These are phyloP conservation scores for Ichneumoninae sp. DNA, from an alignment of 2,888 invertebrate species.

Conservation along the genomic window DNA sequence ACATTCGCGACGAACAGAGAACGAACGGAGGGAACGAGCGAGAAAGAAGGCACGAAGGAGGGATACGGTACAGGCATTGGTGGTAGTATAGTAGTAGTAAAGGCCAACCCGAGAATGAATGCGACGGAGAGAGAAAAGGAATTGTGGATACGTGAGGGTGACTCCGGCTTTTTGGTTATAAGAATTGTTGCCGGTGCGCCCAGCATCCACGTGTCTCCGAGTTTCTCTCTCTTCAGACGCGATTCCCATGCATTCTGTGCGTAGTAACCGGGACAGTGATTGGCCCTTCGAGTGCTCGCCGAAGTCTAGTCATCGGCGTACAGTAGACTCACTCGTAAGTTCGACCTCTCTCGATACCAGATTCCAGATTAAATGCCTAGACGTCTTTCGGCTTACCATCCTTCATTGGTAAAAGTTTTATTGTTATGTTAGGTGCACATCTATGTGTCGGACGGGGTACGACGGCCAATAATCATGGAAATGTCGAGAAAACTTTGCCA, in stretches of 20 bases:
- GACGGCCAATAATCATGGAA: no score
- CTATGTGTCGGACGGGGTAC: no score
- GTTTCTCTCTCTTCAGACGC: constrained; percentile 51
- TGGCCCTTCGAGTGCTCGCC: neutral
- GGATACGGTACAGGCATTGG: constrained; percentile 39
- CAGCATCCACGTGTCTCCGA: constrained; percentile 57
- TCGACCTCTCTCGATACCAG: no score
- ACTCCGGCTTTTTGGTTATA: constrained; percentile 81
- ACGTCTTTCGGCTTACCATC: no score
- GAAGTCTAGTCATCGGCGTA: neutral
- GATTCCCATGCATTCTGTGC: constrained; percentile 17
- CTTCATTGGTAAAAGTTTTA: no score
- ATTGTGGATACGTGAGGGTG: constrained; percentile 72
- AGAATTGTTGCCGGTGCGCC: constrained; percentile 79
- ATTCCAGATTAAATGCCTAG: no score
- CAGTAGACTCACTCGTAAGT: neutral
- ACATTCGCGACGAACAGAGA: constrained; percentile 73
- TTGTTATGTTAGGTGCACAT: neutral
- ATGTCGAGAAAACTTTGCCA: no score
- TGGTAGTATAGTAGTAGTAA: constrained; percentile 29
- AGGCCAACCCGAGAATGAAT: constrained; percentile 27
- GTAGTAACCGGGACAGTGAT: neutral
- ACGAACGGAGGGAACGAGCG: constrained; percentile 52
- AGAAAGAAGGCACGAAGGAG: constrained; percentile 31
- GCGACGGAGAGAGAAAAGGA: constrained; percentile 39